Evolutionary conservation across 2,113 vertebrate species (phyloP), one percentile per base, ranked within the genome.

Genomic region (Hippocampus mohnikei): DNA sequence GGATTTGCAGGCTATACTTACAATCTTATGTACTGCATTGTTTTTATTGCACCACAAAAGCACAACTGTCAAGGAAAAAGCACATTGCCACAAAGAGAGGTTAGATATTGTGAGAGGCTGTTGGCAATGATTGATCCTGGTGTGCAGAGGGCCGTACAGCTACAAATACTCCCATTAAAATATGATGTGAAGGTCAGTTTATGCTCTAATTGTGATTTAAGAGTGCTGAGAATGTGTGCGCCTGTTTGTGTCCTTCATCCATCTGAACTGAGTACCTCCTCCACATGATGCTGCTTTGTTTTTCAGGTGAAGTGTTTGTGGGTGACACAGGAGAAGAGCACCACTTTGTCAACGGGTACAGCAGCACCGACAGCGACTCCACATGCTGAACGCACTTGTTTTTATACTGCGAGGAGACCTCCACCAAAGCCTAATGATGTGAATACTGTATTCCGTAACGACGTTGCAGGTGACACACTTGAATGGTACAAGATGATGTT

Each of bases 351-450:
- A 69, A 29, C 21, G 79, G 83, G 0, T 83, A 85, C 23, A 87
- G 81, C 60, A n/a, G 12, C 74, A 90, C 76, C 20, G 88, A 91
- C 7, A 91, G 88, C 23, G 90, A 93, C 72, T 91, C 25, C 27
- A 8, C 56, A 8, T 29, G 27, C 13, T 59, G 56, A 59, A 12
- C 52, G 23, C 52, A 55, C 52, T 25, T 23, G 10, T 56, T 18
- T 59, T 29, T 29, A 27, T 59, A 11, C 55, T 56, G 55, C 55
- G 13, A 25, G 55, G 55, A 23, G n/a, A 56, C 2, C n/a, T 56
- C 53, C 53, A 56, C 53, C n/a, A 23, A 25, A 10, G n/a, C 53
- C n/a, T 10, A 37, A 37, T 37, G 33, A 37, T 52, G 50, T 53
- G 52, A 53, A 21, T 21, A 33, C 29, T 33, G 29, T 33, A 21